Evolutionary conservation across 2,113 vertebrate genomes (phyloP).

Genomic region (Balaeniceps rex): DNA sequence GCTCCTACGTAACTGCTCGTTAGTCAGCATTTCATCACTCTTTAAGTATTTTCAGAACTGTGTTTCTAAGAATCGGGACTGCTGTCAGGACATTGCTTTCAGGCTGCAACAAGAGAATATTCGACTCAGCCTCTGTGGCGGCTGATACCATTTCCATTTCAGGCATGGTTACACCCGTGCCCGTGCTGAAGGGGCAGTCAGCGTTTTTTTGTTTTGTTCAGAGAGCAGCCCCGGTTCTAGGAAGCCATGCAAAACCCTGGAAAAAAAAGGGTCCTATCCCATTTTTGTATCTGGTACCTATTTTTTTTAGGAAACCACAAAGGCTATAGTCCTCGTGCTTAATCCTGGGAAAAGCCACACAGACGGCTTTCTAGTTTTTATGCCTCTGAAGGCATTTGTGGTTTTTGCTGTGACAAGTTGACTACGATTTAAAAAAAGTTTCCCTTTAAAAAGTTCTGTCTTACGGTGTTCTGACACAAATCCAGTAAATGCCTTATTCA

Average conservation of each 20-base stretch:
- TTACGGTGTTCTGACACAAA: background rate
- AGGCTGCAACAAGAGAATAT: background rate
- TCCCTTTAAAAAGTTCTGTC: background rate
- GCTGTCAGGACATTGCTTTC: background rate
- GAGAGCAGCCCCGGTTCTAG: background rate
- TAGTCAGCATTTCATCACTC: background rate
- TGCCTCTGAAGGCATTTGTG: background rate
- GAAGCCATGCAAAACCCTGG: background rate
- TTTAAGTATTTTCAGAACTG: background rate
- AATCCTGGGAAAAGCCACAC: background rate
- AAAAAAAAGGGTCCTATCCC: background rate
- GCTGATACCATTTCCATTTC: background rate
- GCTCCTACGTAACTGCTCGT: background rate
- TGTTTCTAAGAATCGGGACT: background rate
- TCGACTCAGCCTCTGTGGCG: background rate
- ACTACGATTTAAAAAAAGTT: background rate
- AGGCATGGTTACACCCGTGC: background rate
- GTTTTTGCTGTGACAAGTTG: background rate
- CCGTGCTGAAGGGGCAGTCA: background rate
- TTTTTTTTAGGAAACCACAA: background rate
- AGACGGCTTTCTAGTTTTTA: background rate
- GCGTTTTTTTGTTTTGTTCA: background rate
- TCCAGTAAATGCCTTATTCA: background rate
- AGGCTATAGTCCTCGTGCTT: background rate
- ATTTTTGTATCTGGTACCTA: fast-evolving